Evolutionary conservation across 2,113 vertebrate genomes (phyloP).

Genomic region (Emydura subglobosa): DNA sequence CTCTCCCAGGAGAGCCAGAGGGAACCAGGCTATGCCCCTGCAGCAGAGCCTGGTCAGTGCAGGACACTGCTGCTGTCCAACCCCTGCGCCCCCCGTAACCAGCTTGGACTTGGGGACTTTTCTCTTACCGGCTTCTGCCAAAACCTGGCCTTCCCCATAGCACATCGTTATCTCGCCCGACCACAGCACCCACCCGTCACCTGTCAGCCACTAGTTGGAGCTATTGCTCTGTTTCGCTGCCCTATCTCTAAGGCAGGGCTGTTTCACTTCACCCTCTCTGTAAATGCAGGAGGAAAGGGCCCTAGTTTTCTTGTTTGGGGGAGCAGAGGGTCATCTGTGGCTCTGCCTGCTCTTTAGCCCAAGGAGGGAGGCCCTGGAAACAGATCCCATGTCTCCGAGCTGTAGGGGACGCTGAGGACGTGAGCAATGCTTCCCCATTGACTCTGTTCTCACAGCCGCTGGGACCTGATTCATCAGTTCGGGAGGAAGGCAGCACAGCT

Average conservation of each 20-base stretch:
- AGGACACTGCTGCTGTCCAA: background rate
- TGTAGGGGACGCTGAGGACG: background rate
- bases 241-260: background rate
- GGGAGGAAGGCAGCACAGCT: conserved; percentile 13
- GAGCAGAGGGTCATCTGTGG: background rate
- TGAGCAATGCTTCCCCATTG: background rate
- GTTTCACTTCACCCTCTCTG: background rate
- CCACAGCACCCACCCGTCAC: background rate
- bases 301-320: background rate
- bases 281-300: background rate
- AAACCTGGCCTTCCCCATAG: background rate
- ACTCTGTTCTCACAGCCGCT: background rate
- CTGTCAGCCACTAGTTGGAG: background rate
- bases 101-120: background rate
- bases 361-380: background rate
- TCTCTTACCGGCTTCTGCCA: background rate
- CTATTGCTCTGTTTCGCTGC: background rate
- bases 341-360: background rate
- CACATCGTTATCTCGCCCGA: rapidly evolving
- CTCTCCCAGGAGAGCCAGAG: background rate
- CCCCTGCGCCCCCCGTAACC: background rate
- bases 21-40: too few species aligned
- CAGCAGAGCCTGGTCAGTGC: background rate
- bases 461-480: conserved; percentile 17
- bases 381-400: background rate